Base-by-base conservation (phyloP, 2,113 vertebrate species). In the Sprattus sprattus region DNA sequence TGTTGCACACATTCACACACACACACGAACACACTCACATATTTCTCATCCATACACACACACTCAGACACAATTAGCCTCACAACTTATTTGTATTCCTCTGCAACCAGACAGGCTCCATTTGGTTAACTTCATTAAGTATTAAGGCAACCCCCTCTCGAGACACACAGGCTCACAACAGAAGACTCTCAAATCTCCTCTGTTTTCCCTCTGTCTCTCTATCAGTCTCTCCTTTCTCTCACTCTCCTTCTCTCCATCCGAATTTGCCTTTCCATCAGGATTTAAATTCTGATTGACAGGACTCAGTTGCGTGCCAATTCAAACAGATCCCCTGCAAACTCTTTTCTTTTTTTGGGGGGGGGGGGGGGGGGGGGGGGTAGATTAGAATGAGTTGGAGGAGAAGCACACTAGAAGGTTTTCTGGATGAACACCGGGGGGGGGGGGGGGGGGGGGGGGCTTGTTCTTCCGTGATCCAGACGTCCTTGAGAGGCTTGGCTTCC, bases 241-340 rank as follows among this genome's bases (percentile, higher is more conserved):
- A 67, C 81, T 86, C 84, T 28, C 78, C 71, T 15, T 75, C 39
- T 8, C 78, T 85, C 81, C 67, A 57, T 71, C 64, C 64, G 32
- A 71, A 71, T 71, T 28, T 10, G 64, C 28, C 64, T 71, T 32
- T 28, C 64, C 28, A 28, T 32, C 64, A 28, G 64, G 25, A 32
- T 71, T 18, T 71, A 32, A 71, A 71, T 28, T 28, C 64, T 71
- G 64, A 71, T 32, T 28, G 64, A 71, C 64, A 71, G 64, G 64
- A 28, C 25, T 71, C 64, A 32, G n/a, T 32, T 71, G n/a, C 25
- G 25, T 71, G 64, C 64, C 64, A 71, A 71, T 32, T 71, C 64
- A 71, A 71, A 71, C 64, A 71, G 64, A 71, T 71, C 64, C 64
- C 64, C 64, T 32, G 25, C 64, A 11, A 71, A 32, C 25, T 15